phyloP scores from a whole-genome alignment of 2,797 vertebrate species.

The Ptychobarbus kaznakovi region DNA sequence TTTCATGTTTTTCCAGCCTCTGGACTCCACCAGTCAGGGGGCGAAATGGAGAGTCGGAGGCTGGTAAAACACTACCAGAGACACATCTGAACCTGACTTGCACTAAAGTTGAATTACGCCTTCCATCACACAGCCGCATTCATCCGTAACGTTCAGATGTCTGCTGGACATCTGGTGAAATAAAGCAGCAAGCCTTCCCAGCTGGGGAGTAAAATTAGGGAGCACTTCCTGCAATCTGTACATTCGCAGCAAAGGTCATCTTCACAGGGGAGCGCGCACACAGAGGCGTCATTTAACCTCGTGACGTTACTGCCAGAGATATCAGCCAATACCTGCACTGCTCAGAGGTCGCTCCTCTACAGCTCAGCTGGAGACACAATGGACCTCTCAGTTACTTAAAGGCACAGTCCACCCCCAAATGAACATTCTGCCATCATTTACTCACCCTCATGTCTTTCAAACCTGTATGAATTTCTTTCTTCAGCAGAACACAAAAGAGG shows the following conservation, averaged over 20 bases:
- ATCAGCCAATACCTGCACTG: slow-evolving; percentile 54
- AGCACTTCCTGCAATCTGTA: slow-evolving; percentile 64
- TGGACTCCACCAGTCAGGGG: slow-evolving; percentile 43
- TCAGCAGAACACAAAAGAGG: background rate
- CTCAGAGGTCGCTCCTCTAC: slow-evolving; percentile 15
- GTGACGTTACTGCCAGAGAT: slow-evolving; percentile 38
- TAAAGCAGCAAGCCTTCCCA: slow-evolving; percentile 53
- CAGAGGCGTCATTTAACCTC: slow-evolving; percentile 53
- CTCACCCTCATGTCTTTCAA: slow-evolving; percentile 4
- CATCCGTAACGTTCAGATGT: slow-evolving; percentile 59
- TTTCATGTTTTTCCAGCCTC: slow-evolving; percentile 48
- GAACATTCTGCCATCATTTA: background rate
- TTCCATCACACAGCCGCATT: slow-evolving; percentile 60
- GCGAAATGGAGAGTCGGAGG: slow-evolving; percentile 27
- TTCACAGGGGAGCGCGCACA: slow-evolving; percentile 54
- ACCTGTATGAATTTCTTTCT: background rate
- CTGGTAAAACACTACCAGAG: slow-evolving; percentile 61
- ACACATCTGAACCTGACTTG: slow-evolving; percentile 57
- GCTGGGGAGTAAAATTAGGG: slow-evolving; percentile 61
- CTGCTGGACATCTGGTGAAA: slow-evolving; percentile 67
- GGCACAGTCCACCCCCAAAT: background rate
- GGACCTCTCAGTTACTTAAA: slow-evolving; percentile 13
- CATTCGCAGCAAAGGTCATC: slow-evolving; percentile 53
- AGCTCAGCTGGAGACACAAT: slow-evolving; percentile 5
- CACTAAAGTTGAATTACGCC: slow-evolving; percentile 64